Percentiles rank a stretch among this genome's conserved stretches.
phyloP scores from a whole-genome alignment of 2,113 vertebrate genomes.

The Nothocercus julius region DNA sequence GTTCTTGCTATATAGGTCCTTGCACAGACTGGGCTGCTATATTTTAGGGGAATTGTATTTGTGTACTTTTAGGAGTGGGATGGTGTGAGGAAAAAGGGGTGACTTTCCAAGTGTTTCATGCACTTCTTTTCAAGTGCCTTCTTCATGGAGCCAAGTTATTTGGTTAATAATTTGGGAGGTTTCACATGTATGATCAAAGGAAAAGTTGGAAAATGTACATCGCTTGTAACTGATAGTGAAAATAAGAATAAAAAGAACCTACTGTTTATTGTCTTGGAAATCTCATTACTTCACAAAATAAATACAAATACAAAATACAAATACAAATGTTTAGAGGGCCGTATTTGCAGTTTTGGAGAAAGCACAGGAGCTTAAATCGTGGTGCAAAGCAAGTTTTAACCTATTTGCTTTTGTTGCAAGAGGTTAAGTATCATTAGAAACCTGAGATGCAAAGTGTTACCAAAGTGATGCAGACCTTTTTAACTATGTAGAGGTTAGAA shows the following conservation, averaged over 20 bases:
- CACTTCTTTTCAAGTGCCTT: background rate
- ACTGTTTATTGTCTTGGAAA: background rate
- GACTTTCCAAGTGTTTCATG: background rate
- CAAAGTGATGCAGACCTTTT: background rate
- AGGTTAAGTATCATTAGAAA: background rate
- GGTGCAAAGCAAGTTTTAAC: background rate
- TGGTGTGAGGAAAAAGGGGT: background rate
- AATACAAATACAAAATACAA: background rate
- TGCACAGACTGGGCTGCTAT: background rate
- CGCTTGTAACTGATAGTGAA: background rate
- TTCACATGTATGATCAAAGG: background rate
- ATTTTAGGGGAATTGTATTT: background rate
- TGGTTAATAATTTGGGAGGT: background rate
- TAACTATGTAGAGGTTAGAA: background rate
- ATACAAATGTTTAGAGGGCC: fast-evolving
- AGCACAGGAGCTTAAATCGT: background rate
- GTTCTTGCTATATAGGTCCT: background rate
- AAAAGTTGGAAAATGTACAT: background rate
- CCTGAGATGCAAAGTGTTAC: fast-evolving
- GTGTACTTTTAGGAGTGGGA: background rate
- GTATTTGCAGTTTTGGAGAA: background rate
- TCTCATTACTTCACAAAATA: background rate
- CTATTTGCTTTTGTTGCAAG: background rate
- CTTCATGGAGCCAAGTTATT: background rate
- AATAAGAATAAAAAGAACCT: background rate